phyloP scores from a whole-genome alignment of 2,888 invertebrate species.

The Nomada goodeniana region DNA sequence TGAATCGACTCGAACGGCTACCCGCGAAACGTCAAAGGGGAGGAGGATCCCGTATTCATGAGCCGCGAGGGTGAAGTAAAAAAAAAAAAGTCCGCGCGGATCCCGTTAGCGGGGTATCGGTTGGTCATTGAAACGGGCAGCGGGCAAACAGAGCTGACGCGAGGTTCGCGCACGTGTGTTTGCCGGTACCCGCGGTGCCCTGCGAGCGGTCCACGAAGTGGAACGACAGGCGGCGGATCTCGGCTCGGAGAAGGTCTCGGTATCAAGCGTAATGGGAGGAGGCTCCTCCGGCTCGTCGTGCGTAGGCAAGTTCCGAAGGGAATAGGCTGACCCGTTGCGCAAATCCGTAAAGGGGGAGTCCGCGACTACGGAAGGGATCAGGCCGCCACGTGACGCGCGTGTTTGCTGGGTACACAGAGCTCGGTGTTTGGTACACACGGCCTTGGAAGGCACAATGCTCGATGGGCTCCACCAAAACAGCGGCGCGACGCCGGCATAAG shows the following conservation, averaged over 20 bases:
- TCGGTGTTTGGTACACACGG: slow-evolving; percentile 81
- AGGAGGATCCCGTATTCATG: slow-evolving; percentile 8
- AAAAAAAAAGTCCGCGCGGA: slow-evolving; percentile 4
- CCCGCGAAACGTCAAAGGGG: not conserved
- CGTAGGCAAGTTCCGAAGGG: slow-evolving; percentile 48
- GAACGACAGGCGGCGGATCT: slow-evolving; percentile 46
- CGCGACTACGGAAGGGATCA: slow-evolving; percentile 71
- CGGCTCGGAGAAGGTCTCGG: slow-evolving; percentile 57
- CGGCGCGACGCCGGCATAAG: slow-evolving; percentile 82
- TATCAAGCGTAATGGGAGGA: slow-evolving; percentile 55
- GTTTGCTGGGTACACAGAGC: slow-evolving; percentile 83
- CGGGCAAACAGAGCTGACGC: slow-evolving; percentile 75
- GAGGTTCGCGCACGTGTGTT: slow-evolving; percentile 78
- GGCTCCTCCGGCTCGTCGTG: slow-evolving; percentile 39
- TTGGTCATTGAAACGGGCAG: slow-evolving; percentile 39
- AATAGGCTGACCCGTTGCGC: slow-evolving; percentile 70
- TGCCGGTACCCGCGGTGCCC: slow-evolving; percentile 72
- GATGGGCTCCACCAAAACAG: slow-evolving; percentile 84
- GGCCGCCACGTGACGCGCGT: slow-evolving; percentile 81
- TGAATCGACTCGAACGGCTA: not conserved
- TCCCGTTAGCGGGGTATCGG: slow-evolving; percentile 39
- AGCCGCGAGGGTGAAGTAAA: slow-evolving; percentile 18
- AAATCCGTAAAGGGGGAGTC: slow-evolving; percentile 72
- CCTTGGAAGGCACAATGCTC: slow-evolving; percentile 80
- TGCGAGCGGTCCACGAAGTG: slow-evolving; percentile 58